Evolutionary conservation across 2,797 vertebrate species (phyloP).

Genomic region (Aselliscus stoliczkanus): DNA sequence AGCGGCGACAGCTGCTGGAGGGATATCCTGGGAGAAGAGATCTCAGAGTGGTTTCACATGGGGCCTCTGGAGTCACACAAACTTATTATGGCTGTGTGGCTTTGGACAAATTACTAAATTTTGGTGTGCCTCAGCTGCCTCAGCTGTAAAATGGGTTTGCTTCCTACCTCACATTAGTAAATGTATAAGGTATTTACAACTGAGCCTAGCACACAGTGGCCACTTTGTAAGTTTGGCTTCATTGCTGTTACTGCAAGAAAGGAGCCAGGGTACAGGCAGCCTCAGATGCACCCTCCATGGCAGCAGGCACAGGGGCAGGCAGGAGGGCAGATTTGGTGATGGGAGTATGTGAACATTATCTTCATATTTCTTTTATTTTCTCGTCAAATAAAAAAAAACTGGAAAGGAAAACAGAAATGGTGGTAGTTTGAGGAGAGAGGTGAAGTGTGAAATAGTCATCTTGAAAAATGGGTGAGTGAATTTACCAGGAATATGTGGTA

Average conservation of each 20-base stretch:
- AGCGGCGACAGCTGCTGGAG: too few species aligned
- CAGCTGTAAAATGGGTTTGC: neutral
- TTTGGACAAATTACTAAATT: neutral
- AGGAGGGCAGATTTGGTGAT: neutral
- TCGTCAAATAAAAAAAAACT: neutral
- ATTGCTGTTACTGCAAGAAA: neutral
- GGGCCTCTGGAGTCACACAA: neutral
- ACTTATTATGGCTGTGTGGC: neutral
- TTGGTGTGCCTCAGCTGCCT: too few species aligned
- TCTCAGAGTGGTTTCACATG: rapidly evolving
- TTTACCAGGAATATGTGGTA: neutral
- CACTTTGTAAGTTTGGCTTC: neutral
- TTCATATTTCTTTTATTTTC: neutral
- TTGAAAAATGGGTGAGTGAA: neutral
- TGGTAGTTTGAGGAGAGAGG: neutral
- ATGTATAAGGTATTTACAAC: neutral
- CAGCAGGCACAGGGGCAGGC: neutral
- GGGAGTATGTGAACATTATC: neutral
- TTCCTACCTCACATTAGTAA: neutral
- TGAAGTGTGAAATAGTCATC: neutral
- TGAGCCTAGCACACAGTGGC: neutral
- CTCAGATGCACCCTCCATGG: too few species aligned
- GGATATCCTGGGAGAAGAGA: neutral
- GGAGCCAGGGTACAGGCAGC: neutral
- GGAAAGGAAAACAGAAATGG: neutral